Base-by-base conservation (phyloP, 1,140 invertebrate genomes). In the Calosoma granatense region DNA sequence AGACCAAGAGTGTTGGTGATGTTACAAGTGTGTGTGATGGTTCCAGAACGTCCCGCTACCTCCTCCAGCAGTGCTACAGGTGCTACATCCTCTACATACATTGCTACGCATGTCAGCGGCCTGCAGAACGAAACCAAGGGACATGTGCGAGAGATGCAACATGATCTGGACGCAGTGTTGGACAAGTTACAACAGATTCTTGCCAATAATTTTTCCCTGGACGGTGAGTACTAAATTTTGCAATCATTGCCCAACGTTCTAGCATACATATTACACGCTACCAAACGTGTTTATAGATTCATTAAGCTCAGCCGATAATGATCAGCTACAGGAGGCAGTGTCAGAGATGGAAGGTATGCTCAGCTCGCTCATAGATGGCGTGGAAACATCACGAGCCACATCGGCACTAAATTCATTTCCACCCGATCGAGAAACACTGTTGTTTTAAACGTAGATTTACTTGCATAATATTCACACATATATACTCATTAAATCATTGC, bases 341-440 rank as follows among this genome's bases (percentile, higher is more conserved):
- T 77, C 72, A 15, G 80, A 81, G 65, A 78, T 81, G 69, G 80
- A 81, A 68, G 78, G 76, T 1, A 69, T 81, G n/a, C 65, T 81
- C 3, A 77, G 78, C 0, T 76, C 76, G 2, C 68, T 81, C 20
- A 81, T 81, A 15, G 67, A 72, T 57, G 68, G 64, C 22, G 72
- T 74, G n/a, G 72, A 76, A 60, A 65, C 63, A 36, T 67, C 65
- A 56, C 64, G 69, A 36, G 63, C 65, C 1, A 67, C 55, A 61
- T 67, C 66, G 0, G 14, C 36, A 51, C 53, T 61, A 20, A 17
- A 59, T 22, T 47, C 57, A 19, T 20, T 55, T 22, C 52, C 52
- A 20, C 20, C 15, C 4, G 52, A 22, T 14, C 9, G 20, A 23
- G 52, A 53, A 53, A 23, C 52, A 12, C 17, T 47, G 41, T 47